Base-by-base conservation (phyloP, 2,888 invertebrate genomes). In the Allophyes oxyacanthae region DNA sequence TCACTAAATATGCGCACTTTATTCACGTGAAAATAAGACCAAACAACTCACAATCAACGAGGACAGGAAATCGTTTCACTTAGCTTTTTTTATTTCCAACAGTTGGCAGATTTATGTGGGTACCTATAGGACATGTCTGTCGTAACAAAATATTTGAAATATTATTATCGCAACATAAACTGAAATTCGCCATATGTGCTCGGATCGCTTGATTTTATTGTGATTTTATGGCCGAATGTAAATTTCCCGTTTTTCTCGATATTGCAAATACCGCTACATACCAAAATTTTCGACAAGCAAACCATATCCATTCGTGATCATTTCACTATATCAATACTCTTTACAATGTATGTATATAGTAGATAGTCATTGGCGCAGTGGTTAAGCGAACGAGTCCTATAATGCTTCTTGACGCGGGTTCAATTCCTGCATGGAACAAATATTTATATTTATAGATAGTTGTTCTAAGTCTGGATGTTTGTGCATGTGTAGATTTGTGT, bases 211-310 rank as follows among this genome's bases (percentile, higher is more conserved):
- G 68, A 63, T 85, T 86, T 88, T 87, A 89, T 88, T 80, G 80
- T 76, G 70, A 68, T 89, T 90, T 89, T 89, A 90, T 83, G 79
- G 71, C 69, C 67, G 71, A 81, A 83, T 80, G 78, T 75, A 81
- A 83, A 88, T 84, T 84, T 78, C 64, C 71, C 66, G 26, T 26
- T 59, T 64, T 41, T 36, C 28, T 38, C 41, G 52, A 45, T 59
- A 66, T 70, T 69, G 53, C 70, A 53, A 70, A 70, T 64, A 50
- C 59, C 59, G 64, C 51, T 51, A 11, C 43, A 36, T 46, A 59
- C n/a, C 51, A 34, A 68, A 38, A 43, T 14, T 11, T 11, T 2
- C 36, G 26, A 37, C 44, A n/a, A 44, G 30, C 51, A 51, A 15
- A 30, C 28, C 11, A 42, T n/a, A 11, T 9, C 10, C 4, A 28